These are phyloP conservation scores for Lutjanus campechanus DNA, from an alignment of 2,797 vertebrate genomes.

Conservation along the genomic window DNA sequence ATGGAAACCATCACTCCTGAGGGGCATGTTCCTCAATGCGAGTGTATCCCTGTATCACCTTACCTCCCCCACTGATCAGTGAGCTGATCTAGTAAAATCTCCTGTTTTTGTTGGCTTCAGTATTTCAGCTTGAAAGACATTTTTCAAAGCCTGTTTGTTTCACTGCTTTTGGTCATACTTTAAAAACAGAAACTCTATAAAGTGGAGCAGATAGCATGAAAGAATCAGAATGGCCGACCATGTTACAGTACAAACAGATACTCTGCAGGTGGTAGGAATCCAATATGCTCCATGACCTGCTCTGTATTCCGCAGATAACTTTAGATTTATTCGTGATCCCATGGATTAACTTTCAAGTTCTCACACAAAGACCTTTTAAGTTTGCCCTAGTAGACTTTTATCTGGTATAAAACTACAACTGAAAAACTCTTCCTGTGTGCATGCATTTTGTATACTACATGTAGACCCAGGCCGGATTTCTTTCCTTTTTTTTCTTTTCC, in stretches of 20 bases:
- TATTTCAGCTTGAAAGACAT: slow-evolving; percentile 33
- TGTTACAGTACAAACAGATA: slow-evolving; percentile 42
- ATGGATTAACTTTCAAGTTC: slow-evolving; percentile 74
- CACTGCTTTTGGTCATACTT: slow-evolving; percentile 12
- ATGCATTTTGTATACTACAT: slow-evolving; percentile 69
- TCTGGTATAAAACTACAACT: slow-evolving; percentile 30
- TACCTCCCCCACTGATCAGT: slow-evolving; percentile 34
- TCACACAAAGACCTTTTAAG: slow-evolving; percentile 51
- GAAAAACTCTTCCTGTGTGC: slow-evolving; percentile 40
- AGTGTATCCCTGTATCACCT: not conserved
- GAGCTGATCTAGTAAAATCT: slow-evolving; percentile 25
- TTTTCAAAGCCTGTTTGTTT: slow-evolving; percentile 33
- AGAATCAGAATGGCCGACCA: slow-evolving; percentile 49
- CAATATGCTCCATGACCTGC: slow-evolving; percentile 54
- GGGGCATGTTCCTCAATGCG: not conserved
- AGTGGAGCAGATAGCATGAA: slow-evolving; percentile 11
- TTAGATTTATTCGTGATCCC: slow-evolving; percentile 60
- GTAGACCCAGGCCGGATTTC: slow-evolving; percentile 65
- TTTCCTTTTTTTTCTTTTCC: slow-evolving; percentile 10
- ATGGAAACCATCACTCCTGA: slow-evolving; percentile 28
- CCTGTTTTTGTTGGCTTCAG: slow-evolving; percentile 16
- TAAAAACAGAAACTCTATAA: slow-evolving; percentile 18
- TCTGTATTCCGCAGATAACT: slow-evolving; percentile 54
- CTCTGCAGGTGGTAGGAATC: slow-evolving; percentile 56
- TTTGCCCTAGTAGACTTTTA: slow-evolving; percentile 44